phyloP scores from a whole-genome alignment of 2,113 vertebrate genomes.

The Cavia aperea region DNA sequence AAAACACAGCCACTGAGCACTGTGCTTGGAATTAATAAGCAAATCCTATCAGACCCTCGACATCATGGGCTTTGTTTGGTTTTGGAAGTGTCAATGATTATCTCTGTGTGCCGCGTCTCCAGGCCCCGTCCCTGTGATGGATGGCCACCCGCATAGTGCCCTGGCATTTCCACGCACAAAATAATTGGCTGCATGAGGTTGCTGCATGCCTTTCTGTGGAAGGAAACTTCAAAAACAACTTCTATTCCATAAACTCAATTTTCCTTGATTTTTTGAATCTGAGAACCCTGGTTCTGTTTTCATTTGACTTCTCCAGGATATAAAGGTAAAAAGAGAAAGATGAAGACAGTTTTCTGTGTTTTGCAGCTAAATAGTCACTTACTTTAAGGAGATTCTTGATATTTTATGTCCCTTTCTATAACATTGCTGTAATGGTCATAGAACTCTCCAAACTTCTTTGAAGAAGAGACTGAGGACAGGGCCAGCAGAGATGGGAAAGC shows the following conservation, averaged over 20 bases:
- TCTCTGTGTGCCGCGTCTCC: not conserved
- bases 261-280: slow-evolving; percentile 24
- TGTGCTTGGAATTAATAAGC: slow-evolving; percentile 46
- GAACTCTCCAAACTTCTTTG: slow-evolving; percentile 19
- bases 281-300: slow-evolving; percentile 11
- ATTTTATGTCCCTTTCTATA: slow-evolving; percentile 12
- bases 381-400: not conserved
- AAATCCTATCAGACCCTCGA: slow-evolving; percentile 24
- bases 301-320: not conserved
- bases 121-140: not conserved
- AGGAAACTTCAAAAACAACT: slow-evolving; percentile 35
- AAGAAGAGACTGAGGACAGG: not conserved
- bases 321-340: not conserved
- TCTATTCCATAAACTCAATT: not conserved
- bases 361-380: not conserved
- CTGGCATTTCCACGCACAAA: slow-evolving; percentile 55
- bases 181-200: slow-evolving; percentile 57
- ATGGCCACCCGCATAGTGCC: slow-evolving; percentile 3
- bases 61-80: slow-evolving; percentile 11
- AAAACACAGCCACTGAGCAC: not conserved
- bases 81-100: not conserved
- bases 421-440: not conserved
- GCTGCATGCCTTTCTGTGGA: not conserved
- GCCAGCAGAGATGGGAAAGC: not conserved
- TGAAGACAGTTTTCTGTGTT: not conserved